phyloP scores from a whole-genome alignment of 2,797 vertebrate species.

The Bradypodion pumilum region DNA sequence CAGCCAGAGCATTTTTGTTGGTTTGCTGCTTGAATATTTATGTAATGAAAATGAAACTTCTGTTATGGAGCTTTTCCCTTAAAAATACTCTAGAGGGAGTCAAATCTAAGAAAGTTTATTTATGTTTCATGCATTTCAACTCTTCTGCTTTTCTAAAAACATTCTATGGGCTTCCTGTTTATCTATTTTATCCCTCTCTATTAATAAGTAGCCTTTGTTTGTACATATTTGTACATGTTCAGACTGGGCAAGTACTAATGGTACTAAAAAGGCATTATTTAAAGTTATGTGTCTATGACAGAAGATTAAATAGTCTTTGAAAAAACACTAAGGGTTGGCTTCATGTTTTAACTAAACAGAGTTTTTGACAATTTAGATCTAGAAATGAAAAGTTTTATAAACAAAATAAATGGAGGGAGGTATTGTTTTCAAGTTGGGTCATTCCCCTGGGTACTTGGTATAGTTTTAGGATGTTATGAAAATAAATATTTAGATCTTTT shows the following conservation, averaged over 20 bases:
- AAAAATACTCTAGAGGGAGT: conserved; percentile 87
- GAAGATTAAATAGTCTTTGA: conserved; percentile 47
- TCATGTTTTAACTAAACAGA: conserved; percentile 42
- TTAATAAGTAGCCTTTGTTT: conserved; percentile 57
- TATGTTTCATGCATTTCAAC: conserved; percentile 67
- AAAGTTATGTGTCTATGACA: conserved; percentile 44
- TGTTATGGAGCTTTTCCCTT: conserved; percentile 72
- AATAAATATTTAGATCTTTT: neutral
- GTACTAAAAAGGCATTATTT: conserved; percentile 48
- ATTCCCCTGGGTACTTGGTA: neutral
- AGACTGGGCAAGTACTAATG: conserved; percentile 54
- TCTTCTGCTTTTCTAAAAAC: conserved; percentile 54
- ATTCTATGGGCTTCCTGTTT: conserved; percentile 60
- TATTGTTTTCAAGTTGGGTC: neutral
- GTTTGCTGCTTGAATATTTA: conserved; percentile 4
- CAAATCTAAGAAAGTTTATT: conserved; percentile 83
- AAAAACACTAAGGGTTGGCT: conserved; percentile 20
- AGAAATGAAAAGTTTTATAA: conserved; percentile 44
- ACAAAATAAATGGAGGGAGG: conserved; percentile 32
- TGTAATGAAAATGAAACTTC: conserved; percentile 53
- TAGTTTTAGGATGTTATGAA: conserved; percentile 31
- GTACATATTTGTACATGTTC: conserved; percentile 52
- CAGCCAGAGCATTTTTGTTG: neutral
- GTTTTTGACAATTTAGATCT: conserved; percentile 2
- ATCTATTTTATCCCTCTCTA: conserved; percentile 57